Conservation (phyloP, 2,113 vertebrate species). For the Sminthopsis crassicaudata region DNA sequence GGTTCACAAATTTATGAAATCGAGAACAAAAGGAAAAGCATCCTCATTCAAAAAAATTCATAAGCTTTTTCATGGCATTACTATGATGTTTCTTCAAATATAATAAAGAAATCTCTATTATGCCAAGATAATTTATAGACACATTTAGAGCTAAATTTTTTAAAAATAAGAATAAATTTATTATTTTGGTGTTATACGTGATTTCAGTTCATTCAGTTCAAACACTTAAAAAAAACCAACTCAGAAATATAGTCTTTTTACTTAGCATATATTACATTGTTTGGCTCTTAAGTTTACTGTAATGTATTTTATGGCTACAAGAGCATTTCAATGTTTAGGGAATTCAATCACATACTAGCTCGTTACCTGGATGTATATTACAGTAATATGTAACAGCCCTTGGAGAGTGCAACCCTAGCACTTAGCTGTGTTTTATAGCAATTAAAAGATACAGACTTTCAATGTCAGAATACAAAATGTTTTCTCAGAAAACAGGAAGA, state of each 20-base stretch:
- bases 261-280: background rate
- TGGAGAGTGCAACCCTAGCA: background rate
- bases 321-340: constrained; percentile 6
- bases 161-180: background rate
- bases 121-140: background rate
- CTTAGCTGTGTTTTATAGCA: constrained; percentile 1
- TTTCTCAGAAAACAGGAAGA: constrained; percentile 15
- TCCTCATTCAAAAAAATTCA: background rate
- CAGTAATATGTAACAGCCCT: background rate
- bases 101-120: background rate
- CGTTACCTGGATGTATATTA: constrained; percentile 8
- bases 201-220: background rate
- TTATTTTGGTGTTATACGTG: background rate
- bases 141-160: background rate
- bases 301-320: background rate
- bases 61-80: background rate
- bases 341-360: background rate
- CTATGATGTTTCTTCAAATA: background rate
- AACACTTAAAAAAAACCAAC: background rate
- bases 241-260: background rate
- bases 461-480: background rate
- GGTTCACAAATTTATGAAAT: background rate
- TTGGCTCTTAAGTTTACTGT: background rate
- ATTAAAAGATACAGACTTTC: background rate
- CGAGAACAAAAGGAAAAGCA: background rate